Base-by-base conservation (phyloP, 1,140 invertebrate genomes). In the Steinernema feltiae region DNA sequence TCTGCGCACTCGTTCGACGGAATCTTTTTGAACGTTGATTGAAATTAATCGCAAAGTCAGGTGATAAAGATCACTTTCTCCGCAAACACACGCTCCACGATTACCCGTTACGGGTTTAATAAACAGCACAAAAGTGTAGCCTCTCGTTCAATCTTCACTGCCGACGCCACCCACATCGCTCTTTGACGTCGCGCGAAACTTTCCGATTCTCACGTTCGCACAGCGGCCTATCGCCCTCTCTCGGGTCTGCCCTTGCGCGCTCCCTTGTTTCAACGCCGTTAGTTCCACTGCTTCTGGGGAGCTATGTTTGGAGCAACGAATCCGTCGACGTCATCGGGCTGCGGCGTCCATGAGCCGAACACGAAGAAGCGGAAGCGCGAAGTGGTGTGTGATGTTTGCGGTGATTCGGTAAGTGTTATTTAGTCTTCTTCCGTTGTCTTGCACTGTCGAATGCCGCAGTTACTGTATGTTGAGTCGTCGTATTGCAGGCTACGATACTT, bases 311-410 rank as follows among this genome's bases (percentile, higher is more conserved):
- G 12, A 27, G 53, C 53, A 27, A 63, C 24, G 53, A 27, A 63
- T 63, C 53, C 53, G 24, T 63, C 53, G 7, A 63, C 53, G 15
- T 63, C 53, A 15, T 63, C 53, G 12, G 53, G 53, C 53, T 63
- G 2, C 15, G 53, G 24, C 15, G 7, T 63, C 24, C 12, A n/a
- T 3, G 53, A 63, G 15, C 3, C 15, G 53, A 7, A n/a, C 3
- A 7, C 53, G 24, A 27, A 7, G 53, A 63, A 63, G 24, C 53
- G 53, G 53, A 74, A 74, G 30, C 30, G 24, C 48, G 73, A 31
- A 7, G 18, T 74, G 32, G 35, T 48, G 7, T 82, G 81, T 46
- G 81, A 81, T 35, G 81, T 82, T 0, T 82, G 81, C 71, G 81
- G 81, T 29, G 81, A 82, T 70, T 48, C 69, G 32, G 81, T 82